phyloP scores from a whole-genome alignment of 2,797 vertebrate species.

The Eulemur mongoz region DNA sequence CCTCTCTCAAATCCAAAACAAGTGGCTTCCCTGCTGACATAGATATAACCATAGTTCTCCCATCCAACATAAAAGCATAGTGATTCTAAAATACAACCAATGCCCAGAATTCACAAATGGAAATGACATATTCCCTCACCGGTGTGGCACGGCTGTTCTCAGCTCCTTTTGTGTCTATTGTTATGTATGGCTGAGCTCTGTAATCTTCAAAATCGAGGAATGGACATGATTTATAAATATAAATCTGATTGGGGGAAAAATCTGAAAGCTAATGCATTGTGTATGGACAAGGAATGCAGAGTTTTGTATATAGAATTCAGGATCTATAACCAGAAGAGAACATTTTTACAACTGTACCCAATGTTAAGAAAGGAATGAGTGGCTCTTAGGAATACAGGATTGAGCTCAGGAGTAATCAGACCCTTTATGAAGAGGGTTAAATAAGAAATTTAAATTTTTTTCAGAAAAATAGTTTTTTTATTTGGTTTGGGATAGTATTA shows the following conservation, averaged over 20 bases:
- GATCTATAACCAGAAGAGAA: neutral
- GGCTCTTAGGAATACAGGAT: neutral
- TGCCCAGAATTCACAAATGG: neutral
- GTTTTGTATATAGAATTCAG: neutral
- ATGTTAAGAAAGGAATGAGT: neutral
- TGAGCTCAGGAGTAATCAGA: neutral
- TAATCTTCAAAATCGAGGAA: neutral
- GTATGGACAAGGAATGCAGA: neutral
- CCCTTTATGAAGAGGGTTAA: neutral
- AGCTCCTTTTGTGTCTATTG: neutral
- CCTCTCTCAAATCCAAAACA: neutral
- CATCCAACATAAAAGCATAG: neutral
- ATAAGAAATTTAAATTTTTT: neutral
- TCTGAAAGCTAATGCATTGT: neutral
- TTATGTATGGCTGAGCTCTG: neutral
- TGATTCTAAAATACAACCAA: neutral
- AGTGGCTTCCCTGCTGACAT: slow-evolving; percentile 31
- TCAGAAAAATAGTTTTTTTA: neutral
- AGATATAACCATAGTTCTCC: neutral
- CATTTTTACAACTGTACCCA: neutral
- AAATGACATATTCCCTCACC: neutral
- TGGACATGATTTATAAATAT: neutral
- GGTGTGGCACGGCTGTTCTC: neutral
- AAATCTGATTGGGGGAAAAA: neutral
- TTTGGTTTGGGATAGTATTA: neutral